Evolutionary conservation across 2,113 vertebrate species (phyloP).

Genomic region (Chloropsis cyanopogon): DNA sequence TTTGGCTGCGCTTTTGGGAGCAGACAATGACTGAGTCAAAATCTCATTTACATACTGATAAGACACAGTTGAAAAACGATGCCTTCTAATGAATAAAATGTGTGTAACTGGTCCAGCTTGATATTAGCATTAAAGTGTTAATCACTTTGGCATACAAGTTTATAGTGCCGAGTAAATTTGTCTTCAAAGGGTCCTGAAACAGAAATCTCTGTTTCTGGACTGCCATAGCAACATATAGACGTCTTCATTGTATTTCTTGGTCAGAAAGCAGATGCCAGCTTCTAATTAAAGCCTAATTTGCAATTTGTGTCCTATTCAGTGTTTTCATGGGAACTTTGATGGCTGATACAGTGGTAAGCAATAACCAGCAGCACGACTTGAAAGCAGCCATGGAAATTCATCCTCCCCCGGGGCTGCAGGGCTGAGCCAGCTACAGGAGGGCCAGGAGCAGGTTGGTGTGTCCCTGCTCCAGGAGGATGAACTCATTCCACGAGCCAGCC

Average conservation of each 20-base stretch:
- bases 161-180: conserved; percentile 51
- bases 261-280: conserved; percentile 56
- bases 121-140: conserved; percentile 66
- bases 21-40: conserved; percentile 31
- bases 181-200: conserved; percentile 44
- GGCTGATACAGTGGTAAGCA: background rate
- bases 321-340: conserved; percentile 47
- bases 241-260: conserved; percentile 53
- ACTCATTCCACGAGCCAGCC: background rate
- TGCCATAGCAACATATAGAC: conserved; percentile 48
- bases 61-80: conserved; percentile 57
- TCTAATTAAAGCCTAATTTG: conserved; percentile 70
- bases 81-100: conserved; percentile 63
- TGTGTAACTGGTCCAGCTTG: conserved; percentile 50
- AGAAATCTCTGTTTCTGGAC: conserved; percentile 34
- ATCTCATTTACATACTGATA: conserved; percentile 66
- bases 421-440: background rate
- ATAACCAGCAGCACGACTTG: background rate
- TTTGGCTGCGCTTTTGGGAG: conserved; percentile 54
- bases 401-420: conserved; percentile 10
- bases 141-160: conserved; percentile 54
- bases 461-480: background rate
- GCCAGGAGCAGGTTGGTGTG: background rate
- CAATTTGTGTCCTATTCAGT: conserved; percentile 48
- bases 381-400: conserved; percentile 1